Evolutionary conservation across 2,888 invertebrate species (phyloP).

Genomic region (Sphaerophoria taeniata): DNA sequence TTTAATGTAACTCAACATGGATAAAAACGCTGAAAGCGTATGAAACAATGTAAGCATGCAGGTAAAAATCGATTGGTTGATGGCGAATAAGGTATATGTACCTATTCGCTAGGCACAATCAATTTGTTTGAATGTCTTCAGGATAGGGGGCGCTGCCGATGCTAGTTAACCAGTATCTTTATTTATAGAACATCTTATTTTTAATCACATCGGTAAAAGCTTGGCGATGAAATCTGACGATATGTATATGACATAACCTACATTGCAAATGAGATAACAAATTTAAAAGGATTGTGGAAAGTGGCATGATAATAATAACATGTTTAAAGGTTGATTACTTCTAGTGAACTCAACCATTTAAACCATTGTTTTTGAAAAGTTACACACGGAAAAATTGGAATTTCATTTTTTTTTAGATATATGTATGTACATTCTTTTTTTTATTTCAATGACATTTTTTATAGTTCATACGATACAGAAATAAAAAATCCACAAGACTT

Average conservation of each 20-base stretch:
- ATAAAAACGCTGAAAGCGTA: conserved; percentile 30
- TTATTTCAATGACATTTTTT: no score
- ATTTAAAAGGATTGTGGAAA: not conserved
- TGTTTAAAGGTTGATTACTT: no score
- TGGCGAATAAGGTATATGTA: not conserved
- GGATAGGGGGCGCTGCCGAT: conserved; percentile 22
- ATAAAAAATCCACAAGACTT: no score
- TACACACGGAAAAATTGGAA: no score
- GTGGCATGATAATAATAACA: no score
- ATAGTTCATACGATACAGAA: no score
- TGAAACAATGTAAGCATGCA: conserved; percentile 27
- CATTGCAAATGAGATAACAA: not conserved
- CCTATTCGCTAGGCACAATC: conserved; percentile 32
- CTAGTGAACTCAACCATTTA: no score
- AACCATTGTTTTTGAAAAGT: no score
- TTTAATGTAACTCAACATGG: conserved; percentile 33
- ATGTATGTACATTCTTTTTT: no score
- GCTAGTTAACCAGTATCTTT: conserved; percentile 35
- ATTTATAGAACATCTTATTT: conserved; percentile 63
- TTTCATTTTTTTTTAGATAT: no score
- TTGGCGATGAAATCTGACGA: not conserved
- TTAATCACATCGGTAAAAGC: conserved; percentile 30
- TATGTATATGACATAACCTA: not conserved
- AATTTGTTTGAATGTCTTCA: conserved; percentile 54
- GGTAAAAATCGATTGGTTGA: conserved; percentile 41